These are phyloP conservation scores for Lanistes nyassanus DNA, from an alignment of 1,140 invertebrate genomes.

Conservation along the genomic window DNA sequence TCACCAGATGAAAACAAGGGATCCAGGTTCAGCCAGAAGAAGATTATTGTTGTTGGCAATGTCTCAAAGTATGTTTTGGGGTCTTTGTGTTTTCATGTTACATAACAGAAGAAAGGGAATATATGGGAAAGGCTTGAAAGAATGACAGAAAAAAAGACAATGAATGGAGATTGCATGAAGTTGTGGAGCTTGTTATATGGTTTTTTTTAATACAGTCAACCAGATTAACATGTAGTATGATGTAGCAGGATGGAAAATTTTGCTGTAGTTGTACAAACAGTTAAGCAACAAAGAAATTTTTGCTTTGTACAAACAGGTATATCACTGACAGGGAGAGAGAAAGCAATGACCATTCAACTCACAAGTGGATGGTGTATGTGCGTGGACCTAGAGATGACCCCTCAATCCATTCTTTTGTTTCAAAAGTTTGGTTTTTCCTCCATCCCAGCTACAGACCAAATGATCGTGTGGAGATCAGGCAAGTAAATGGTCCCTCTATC, in stretches of 20 bases:
- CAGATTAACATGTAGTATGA: no score
- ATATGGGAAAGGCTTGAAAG: no score
- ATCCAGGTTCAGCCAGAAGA: conserved; percentile 59
- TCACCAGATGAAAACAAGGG: conserved; percentile 29
- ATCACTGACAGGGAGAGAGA: conserved; percentile 66
- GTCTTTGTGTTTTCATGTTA: background rate
- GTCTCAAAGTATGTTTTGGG: conserved; percentile 77
- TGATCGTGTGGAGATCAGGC: conserved; percentile 83
- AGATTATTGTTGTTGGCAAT: conserved; percentile 79
- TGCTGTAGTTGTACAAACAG: no score
- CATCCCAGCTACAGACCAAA: conserved; percentile 90
- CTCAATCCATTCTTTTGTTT: conserved; percentile 75
- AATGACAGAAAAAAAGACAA: no score
- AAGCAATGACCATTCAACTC: conserved; percentile 76
- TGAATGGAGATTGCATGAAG: background rate
- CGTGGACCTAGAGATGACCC: conserved; percentile 74
- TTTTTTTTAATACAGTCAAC: no score
- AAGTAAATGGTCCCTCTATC: conserved; percentile 37
- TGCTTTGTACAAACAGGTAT: background rate
- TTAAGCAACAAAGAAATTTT: background rate
- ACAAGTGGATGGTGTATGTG: conserved; percentile 92
- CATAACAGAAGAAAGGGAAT: no score
- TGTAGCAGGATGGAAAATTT: no score
- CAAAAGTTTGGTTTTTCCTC: conserved; percentile 83
- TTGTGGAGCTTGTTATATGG: no score